Evolutionary conservation across 2,113 vertebrate species (phyloP), one percentile per base, ranked within the genome.

Genomic region (Chiloscyllium plagiosum): DNA sequence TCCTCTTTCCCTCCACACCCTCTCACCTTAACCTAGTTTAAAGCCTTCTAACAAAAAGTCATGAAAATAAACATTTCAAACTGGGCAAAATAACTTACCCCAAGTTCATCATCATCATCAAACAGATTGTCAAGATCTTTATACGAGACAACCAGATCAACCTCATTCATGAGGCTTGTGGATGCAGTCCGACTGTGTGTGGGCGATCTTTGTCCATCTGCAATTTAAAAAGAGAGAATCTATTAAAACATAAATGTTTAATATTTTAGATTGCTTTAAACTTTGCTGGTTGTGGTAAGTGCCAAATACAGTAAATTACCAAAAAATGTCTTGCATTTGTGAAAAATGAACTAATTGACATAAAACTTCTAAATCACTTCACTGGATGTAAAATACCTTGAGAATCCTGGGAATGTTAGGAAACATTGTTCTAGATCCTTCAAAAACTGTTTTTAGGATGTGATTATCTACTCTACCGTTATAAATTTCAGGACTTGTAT

Each of bases 71-170:
- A 2, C 8, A 47, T 2, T 76, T 93, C 96, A 56, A 72, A 66
- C 72, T 83, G 72, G 29, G 42, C 78, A 95, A 90, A 83, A 96
- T 86, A 68, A 98, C 99, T 98, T 96, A 99, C 99, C 97, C 98
- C 97, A 96, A 99, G 97, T 94, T 99, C 99, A 96, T 99, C 99
- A 97, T 99, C 99, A 95, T 99, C 99, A 97, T 99, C 99, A 97
- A 99, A 99, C 96, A 99, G 98, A 98, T 99, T 99, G 98, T 99
- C 99, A 96, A 99, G 98, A 97, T 99, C 99, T 26, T 99, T 99
- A 85, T 99, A 99, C 96, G 99, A 99, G 96, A 99, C 99, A 96
- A 98, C 99, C 96, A 99, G 97, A 97, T 99, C 99, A 0, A 98
- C 99, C 97, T 99, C 99, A 42, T 99, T 98, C 97, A 99, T 99